Conservation (phyloP, 2,888 invertebrate species). For the Ophion ventricosus region DNA sequence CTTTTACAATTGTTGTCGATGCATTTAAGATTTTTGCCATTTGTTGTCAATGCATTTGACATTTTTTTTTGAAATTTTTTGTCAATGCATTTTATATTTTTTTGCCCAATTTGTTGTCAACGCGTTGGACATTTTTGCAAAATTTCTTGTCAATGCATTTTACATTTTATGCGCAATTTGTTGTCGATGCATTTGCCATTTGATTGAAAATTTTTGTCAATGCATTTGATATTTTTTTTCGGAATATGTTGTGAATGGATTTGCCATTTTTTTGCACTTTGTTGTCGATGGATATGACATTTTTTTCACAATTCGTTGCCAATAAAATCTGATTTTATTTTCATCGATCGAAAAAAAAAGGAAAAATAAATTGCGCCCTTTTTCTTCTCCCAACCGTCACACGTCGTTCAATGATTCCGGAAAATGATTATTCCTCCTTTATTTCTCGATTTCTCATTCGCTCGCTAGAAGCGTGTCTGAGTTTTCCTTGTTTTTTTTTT, state of each 20-base stretch:
- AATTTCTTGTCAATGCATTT: not conserved
- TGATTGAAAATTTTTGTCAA: not conserved
- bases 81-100: not conserved
- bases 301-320: not conserved
- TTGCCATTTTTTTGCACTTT: no score
- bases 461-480: slow-evolving; percentile 2
- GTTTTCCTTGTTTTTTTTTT: not conserved
- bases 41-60: no score
- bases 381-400: not conserved
- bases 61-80: not conserved
- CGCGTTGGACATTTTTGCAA: not conserved
- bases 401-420: not conserved
- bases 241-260: not conserved
- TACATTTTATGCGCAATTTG: slow-evolving; percentile 61
- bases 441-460: not conserved
- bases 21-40: no score
- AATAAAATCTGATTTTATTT: not conserved
- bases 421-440: not conserved
- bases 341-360: not conserved
- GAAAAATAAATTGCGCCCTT: not conserved
- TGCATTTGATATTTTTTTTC: not conserved
- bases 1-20: no score
- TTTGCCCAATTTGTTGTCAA: not conserved
- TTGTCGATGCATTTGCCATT: not conserved
- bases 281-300: not conserved